Evolutionary conservation across 2,888 invertebrate species (phyloP).

Genomic region (Drosophila fulvimacula): DNA sequence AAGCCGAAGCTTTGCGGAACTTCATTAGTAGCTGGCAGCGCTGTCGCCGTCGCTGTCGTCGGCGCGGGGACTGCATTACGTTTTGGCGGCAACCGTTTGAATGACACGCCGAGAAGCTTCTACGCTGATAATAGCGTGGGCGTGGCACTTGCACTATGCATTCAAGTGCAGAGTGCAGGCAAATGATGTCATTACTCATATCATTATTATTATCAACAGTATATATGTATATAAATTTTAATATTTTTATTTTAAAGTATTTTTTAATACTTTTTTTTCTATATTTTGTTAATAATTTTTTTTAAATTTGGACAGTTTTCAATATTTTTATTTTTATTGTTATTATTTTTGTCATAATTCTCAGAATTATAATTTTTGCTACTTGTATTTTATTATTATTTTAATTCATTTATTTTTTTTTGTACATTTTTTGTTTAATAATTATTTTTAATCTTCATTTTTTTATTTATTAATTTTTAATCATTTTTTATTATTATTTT

Average conservation of each 20-base stretch:
- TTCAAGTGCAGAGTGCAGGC: not conserved
- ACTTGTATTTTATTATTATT: no score
- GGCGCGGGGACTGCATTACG: not conserved
- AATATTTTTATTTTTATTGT: not conserved
- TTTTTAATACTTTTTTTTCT: no score
- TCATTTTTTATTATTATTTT: not conserved
- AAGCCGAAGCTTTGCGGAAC: slow-evolving; percentile 30
- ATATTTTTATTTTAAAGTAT: not conserved
- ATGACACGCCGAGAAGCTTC: slow-evolving; percentile 2
- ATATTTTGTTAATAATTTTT: not conserved
- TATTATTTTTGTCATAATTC: no score
- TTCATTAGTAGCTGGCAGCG: slow-evolving; percentile 40
- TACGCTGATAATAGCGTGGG: not conserved
- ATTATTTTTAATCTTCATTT: no score
- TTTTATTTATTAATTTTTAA: not conserved
- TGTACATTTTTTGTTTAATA: no score
- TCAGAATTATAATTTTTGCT: no score
- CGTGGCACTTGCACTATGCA: not conserved
- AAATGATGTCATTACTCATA: not conserved
- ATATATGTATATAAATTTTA: no score
- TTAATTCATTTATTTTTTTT: no score
- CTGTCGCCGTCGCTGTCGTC: slow-evolving; percentile 29
- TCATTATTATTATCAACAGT: not conserved
- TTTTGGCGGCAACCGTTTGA: slow-evolving; percentile 50
- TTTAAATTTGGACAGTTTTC: not conserved